A percentile compares a stretch with the other conserved stretches of the same genome.
phyloP scores from a whole-genome alignment of 92 coral and sea anemone species.

The Muricea muricata region DNA sequence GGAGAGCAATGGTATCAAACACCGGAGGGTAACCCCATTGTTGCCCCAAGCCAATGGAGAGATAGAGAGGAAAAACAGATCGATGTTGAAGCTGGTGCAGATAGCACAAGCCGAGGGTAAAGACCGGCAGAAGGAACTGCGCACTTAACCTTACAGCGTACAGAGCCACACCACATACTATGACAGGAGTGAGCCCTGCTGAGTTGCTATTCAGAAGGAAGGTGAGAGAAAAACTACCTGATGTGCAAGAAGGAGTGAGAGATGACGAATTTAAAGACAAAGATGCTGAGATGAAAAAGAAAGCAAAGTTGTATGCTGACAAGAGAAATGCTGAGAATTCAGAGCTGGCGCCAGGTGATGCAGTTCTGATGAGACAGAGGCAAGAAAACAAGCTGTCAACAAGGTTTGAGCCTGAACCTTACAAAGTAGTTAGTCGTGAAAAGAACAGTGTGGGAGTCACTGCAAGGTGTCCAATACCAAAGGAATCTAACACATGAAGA shows the following conservation, averaged over 20 bases:
- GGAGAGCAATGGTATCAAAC: constrained; percentile 49
- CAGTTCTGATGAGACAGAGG: not conserved
- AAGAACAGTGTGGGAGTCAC: no score
- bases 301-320: not conserved
- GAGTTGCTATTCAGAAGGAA: constrained; percentile 58
- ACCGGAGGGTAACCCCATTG: constrained; percentile 40
- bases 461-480: no score
- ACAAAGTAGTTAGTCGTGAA: no score
- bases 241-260: constrained; percentile 51
- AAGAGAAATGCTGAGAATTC: not conserved
- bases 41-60: constrained; percentile 69
- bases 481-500: no score
- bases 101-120: constrained; percentile 51
- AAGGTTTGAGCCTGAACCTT: not conserved
- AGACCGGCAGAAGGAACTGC: constrained; percentile 44
- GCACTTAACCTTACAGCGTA: constrained; percentile 68
- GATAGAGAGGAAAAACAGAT: constrained; percentile 58
- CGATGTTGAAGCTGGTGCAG: constrained; percentile 60
- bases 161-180: constrained; percentile 63
- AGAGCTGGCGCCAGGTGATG: not conserved
- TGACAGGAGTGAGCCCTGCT: constrained; percentile 67
- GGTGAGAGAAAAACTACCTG: constrained; percentile 56
- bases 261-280: constrained; percentile 54
- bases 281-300: constrained; percentile 52
- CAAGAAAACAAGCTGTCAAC: not conserved